Base-by-base conservation (phyloP, 2,113 vertebrate species). In the Calyptomena viridis region DNA sequence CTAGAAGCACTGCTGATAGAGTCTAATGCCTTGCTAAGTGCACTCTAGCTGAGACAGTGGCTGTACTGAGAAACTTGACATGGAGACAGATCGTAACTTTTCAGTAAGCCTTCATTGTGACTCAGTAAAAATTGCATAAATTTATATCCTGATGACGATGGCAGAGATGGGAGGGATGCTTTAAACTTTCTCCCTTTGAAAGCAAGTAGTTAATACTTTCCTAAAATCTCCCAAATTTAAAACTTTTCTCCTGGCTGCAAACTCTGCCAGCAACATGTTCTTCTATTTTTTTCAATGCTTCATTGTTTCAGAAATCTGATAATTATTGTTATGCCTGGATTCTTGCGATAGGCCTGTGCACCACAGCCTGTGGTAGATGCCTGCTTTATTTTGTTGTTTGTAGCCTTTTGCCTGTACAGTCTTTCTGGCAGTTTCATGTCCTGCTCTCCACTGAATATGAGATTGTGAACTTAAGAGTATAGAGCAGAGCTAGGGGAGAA, bases 261-360 rank as follows among this genome's bases (percentile, higher is more conserved):
- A 42, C 33, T 87, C 42, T 76, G 59, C 33, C 35, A 89, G 59
- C n/a, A 87, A 49, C 11, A 21, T 23, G 14, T 18, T 46, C 64
- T 75, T 53, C 15, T 58, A 0, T 23, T 69, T 19, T 31, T 30
- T 2, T 0, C 20, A 14, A 18, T 62, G 52, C 52, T 89, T 85
- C 14, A 44, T 89, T 79, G 44, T 91, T 94, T 76, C 77, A 89
- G 56, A 95, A 93, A 93, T 89, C 53, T 76, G 46, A 37, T 79
- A 42, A 82, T 87, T 92, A 64, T 40, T 10, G 0, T 90, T 92
- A 75, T 85, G 52, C 27, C 52, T 81, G 69, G 28, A 74, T 55
- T 91, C 37, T 94, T 90, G 55, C 79, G 59, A 67, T 73, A 31
- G n/a, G 19, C 21, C 30, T 80, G 39, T 59, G 22, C 5, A 1